These are phyloP conservation scores for Tachina fera DNA, from an alignment of 2,888 invertebrate genomes.

Conservation along the genomic window DNA sequence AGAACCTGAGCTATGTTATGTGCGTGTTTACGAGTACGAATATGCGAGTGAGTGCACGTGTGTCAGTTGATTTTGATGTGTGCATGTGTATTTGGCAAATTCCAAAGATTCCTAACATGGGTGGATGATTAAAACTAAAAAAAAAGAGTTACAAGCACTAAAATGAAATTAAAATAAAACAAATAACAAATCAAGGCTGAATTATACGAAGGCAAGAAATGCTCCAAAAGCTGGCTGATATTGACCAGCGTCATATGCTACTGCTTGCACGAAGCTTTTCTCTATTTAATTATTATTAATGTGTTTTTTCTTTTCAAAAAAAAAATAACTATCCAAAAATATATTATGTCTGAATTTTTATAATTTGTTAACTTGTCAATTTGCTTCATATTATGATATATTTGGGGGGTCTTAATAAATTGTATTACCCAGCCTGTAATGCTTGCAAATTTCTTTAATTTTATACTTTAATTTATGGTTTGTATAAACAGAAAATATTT, in stretches of 20 bases:
- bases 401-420: too few relatives aligned
- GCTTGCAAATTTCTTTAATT: too few relatives aligned
- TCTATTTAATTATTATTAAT: neutral
- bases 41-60: neutral
- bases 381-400: too few relatives aligned
- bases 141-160: slow-evolving; percentile 31
- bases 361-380: too few relatives aligned
- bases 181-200: slow-evolving; percentile 36
- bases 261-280: neutral
- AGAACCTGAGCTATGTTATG: slow-evolving; percentile 27
- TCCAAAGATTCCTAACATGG: slow-evolving; percentile 71
- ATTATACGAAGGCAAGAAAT: slow-evolving; percentile 1
- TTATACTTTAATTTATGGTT: too few relatives aligned
- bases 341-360: too few relatives aligned
- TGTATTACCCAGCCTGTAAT: too few relatives aligned
- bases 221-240: neutral
- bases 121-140: slow-evolving; percentile 65
- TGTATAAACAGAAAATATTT: too few relatives aligned
- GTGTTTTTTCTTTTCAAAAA: too few relatives aligned
- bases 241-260: neutral
- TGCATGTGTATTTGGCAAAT: slow-evolving; percentile 60
- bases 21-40: slow-evolving; percentile 5
- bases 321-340: too few relatives aligned
- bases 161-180: slow-evolving; percentile 10
- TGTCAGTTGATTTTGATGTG: neutral